Percentiles rank a stretch among this genome's conserved stretches.
Evolutionary conservation across 2,888 invertebrate species (phyloP).

Genomic region (Polymixis lichenea): DNA sequence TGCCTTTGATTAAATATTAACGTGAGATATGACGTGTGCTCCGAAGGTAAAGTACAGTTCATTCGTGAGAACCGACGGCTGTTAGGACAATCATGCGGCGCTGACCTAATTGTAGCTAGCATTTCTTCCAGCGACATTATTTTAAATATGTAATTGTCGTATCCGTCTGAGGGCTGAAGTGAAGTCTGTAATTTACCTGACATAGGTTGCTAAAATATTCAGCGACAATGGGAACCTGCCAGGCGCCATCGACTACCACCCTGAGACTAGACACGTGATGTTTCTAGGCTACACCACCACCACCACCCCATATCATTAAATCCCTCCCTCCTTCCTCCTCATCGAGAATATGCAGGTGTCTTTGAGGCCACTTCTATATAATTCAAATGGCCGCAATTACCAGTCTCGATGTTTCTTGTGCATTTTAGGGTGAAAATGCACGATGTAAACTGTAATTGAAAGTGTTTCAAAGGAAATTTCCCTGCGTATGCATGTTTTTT

Average conservation of each 20-base stretch:
- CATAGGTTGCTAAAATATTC: conserved; percentile 85
- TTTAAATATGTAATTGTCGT: conserved; percentile 80
- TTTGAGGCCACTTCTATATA: conserved; percentile 65
- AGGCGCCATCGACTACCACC: conserved; percentile 68
- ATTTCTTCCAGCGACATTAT: conserved; percentile 76
- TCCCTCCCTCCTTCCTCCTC: conserved; percentile 62
- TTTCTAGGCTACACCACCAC: conserved; percentile 62
- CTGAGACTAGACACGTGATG: conserved; percentile 69
- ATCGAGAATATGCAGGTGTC: conserved; percentile 78
- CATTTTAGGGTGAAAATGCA: conserved; percentile 52
- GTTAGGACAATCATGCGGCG: conserved; percentile 77
- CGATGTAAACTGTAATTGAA: conserved; percentile 44
- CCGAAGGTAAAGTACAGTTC: conserved; percentile 65
- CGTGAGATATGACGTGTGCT: conserved; percentile 65
- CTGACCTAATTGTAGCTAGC: conserved; percentile 80
- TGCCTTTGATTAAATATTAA: conserved; percentile 62
- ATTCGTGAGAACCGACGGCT: conserved; percentile 78
- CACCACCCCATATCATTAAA: conserved; percentile 66
- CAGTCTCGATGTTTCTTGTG: conserved; percentile 32
- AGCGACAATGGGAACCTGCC: conserved; percentile 80
- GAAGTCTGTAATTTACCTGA: conserved; percentile 85
- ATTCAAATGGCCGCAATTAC: conserved; percentile 58
- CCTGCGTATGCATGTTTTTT: conserved; percentile 29
- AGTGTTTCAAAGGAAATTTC: conserved; percentile 36
- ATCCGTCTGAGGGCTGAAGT: conserved; percentile 70